Base-by-base conservation (phyloP, 2,113 vertebrate genomes). In the Pachycephala philippinensis region DNA sequence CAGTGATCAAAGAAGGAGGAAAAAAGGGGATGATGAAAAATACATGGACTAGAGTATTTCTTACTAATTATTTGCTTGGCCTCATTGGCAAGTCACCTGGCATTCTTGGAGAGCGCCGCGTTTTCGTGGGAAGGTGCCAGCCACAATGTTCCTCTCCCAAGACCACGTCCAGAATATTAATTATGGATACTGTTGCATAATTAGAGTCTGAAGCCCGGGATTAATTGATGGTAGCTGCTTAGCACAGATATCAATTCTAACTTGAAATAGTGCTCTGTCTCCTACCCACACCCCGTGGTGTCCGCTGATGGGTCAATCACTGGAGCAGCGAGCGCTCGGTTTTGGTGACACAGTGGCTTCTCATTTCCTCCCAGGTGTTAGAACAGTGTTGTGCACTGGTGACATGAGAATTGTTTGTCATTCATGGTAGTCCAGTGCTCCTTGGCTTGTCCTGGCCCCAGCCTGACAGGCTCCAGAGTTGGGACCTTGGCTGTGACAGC, bases 101-200 rank as follows among this genome's bases (percentile, higher is more conserved):
- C 78, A 64, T 71, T 94, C 49, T 18, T 2, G 3, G 63, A 61
- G 57, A 66, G 59, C 0, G 1, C 31, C 59, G 74, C 8, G 2
- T 84, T 92, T 90, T 28, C 63, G 17, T 49, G 64, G 68, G 93
- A 42, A 77, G 39, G 28, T 66, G 42, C 63, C 71, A 56, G 49
- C 56, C 40, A 26, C 28, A 39, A 13, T 22, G 22, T 53, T 90
- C 79, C 44, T 80, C 52, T 84, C 71, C 87, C 52, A 66, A 63
- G 45, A 63, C 56, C 42, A 28, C 30, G 20, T 39, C 75, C 35
- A 84, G 79, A 60, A 49, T 86, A 84, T 93, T 96, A 89, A 87
- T 93, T 80, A 28, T 60, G 28, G 61, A 37, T 92, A 49, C 68
- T 81, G 56, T 64, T 89, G 87, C 39, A n/a, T 95, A 94, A 95